These are phyloP conservation scores for Drosophila cracens DNA, from an alignment of 2,888 invertebrate species.

Conservation along the genomic window DNA sequence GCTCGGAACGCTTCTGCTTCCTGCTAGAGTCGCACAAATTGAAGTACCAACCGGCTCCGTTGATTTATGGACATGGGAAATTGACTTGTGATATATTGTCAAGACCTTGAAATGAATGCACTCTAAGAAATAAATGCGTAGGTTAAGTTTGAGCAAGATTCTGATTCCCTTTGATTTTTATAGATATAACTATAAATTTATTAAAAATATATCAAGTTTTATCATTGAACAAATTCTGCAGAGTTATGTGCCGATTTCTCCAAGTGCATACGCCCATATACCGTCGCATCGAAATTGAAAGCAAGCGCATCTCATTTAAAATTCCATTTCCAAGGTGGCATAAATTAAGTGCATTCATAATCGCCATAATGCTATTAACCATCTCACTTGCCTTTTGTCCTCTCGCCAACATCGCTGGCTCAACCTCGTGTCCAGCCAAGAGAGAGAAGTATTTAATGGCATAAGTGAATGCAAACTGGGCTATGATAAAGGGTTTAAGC, in stretches of 20 bases:
- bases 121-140: slow-evolving; percentile 17
- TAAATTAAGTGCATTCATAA: slow-evolving; percentile 53
- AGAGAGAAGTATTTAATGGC: slow-evolving; percentile 18
- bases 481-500: slow-evolving; percentile 19
- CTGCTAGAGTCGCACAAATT: slow-evolving; percentile 46
- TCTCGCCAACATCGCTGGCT: slow-evolving; percentile 14
- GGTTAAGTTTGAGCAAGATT: not conserved
- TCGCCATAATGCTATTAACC: slow-evolving; percentile 56
- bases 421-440: slow-evolving; percentile 1
- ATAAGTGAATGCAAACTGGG: slow-evolving; percentile 20
- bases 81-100: slow-evolving; percentile 75
- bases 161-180: not conserved
- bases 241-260: slow-evolving; percentile 6
- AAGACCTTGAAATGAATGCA: slow-evolving; percentile 64
- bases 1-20: slow-evolving; percentile 40
- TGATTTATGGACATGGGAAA: slow-evolving; percentile 74
- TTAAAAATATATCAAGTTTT: not conserved
- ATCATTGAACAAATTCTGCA: too few species aligned
- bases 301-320: slow-evolving; percentile 50
- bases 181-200: not conserved
- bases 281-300: slow-evolving; percentile 46
- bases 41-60: slow-evolving; percentile 52
- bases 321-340: slow-evolving; percentile 60
- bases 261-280: slow-evolving; percentile 8
- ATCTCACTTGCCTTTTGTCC: slow-evolving; percentile 32